Base-by-base conservation (phyloP, 2,113 vertebrate species). In the Phaethornis superciliosus region DNA sequence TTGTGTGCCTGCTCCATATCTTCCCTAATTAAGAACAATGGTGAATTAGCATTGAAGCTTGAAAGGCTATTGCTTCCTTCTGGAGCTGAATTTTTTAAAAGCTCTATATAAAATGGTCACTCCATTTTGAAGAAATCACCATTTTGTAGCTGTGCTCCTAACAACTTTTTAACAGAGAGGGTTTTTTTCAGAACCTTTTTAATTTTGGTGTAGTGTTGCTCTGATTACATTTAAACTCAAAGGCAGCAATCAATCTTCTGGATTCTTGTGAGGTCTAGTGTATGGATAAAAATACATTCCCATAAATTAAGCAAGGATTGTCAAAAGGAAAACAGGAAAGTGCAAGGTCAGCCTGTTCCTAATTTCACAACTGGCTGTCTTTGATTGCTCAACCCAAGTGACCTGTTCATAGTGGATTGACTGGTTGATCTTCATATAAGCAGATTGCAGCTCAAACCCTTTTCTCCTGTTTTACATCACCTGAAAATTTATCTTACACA, bases 1-100 rank as follows among this genome's bases (percentile, higher is more conserved):
- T 76, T 91, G 68, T 95, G 65, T 90, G 58, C 74, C 63, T 94
- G 24, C 81, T 96, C 90, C 71, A 26, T 90, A 93, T 93, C 71
- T 71, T 58, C 85, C 56, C 68, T 96, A 91, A 95, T 96, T 96
- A 96, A 91, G 82, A 95, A 95, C 76, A 95, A 93, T 90, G 55
- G 74, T 81, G 75, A 93, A 94, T 95, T 92, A 93, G 67, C 81
- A 88, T 6, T 59, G 69, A 68, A 92, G 68, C 88, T 89, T 95
- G 85, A 94, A 96, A 96, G 71, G 65, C 54, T 92, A 56, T 79
- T 46, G 68, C 69, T 86, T 54, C 67, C 32, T 92, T 85, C 20
- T 91, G 69, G 54, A 79, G 62, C 46, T 85, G 47, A 37, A 12
- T 52, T 70, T 86, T 95, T 89, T 32, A 24, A 84, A 81, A 91